Conservation (phyloP, 2,113 vertebrate species). For the Aspiorhynchus laticeps region DNA sequence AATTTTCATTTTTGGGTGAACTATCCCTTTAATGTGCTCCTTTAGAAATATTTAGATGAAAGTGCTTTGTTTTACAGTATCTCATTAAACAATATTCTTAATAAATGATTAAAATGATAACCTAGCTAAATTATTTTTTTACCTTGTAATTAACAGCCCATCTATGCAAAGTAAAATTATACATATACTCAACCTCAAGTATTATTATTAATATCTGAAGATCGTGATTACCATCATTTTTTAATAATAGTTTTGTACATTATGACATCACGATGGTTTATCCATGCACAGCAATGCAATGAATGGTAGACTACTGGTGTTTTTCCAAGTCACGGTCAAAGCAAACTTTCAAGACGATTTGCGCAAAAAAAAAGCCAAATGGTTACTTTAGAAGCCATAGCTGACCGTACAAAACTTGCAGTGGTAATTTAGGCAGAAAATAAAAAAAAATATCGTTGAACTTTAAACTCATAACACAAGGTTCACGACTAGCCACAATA, state of each 20-base stretch:
- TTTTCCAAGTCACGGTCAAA: constrained; percentile 21
- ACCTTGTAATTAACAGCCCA: background rate
- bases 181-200: background rate
- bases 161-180: background rate
- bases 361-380: background rate
- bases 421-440: background rate
- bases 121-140: background rate
- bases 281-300: background rate
- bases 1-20: too few species aligned
- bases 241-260: background rate
- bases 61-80: background rate
- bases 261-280: background rate
- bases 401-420: background rate
- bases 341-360: background rate
- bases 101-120: background rate
- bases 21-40: background rate
- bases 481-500: constrained; percentile 38
- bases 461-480: constrained; percentile 21
- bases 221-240: background rate
- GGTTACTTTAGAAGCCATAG: background rate
- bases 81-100: background rate
- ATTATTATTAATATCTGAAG: background rate
- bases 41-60: background rate
- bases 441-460: constrained; percentile 20
- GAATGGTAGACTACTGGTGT: background rate